Base-by-base conservation (phyloP, 2,113 vertebrate species). In the Dipodomys ordii region DNA sequence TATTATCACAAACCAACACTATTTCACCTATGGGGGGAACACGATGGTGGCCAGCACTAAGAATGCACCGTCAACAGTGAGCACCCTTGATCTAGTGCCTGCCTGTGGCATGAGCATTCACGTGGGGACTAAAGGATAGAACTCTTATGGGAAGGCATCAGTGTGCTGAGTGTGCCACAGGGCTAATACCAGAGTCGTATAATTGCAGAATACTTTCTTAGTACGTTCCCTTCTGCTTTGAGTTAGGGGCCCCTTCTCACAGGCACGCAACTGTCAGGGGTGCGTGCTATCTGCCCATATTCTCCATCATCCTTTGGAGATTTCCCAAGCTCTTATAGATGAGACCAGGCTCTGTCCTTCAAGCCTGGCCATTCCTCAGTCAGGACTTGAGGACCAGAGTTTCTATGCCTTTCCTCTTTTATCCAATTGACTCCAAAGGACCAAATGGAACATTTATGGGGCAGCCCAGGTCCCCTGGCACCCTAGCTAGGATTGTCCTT, bases 11-110 rank as follows among this genome's bases (percentile, higher is more conserved):
- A 64, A 85, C 73, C 25, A 13, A 9, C 22, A 62, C 1, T 23
- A 49, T 87, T 92, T 86, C 27, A 32, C 53, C 85, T 83, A 60
- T 72, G 60, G 16, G 16, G 19, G 82, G 57, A 57, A 49, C 71
- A 13, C 0, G 1, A 74, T 15, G 60, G 35, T 46, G 57, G 28
- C 9, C 35, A 0, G 25, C 44, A 25, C n/a, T 74, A 90, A 82
- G 74, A 67, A 93, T 44, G 53, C 67, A n/a, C 23, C 30, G 35
- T 83, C 25, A 65, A 46, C 10, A 67, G 68, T 6, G 72, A 44
- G 28, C 49, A 39, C 5, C 39, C 39, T 39, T 39, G 39, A 39
- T 39, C 39, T 39, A 78, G 30, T 2, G 49, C 27, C 1, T 27
- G 39, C 72, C 44, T 6, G 53, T 65, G n/a, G 35, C 83, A 60